phyloP scores from a whole-genome alignment of 2,888 invertebrate species.

The Limnephilus lunatus region DNA sequence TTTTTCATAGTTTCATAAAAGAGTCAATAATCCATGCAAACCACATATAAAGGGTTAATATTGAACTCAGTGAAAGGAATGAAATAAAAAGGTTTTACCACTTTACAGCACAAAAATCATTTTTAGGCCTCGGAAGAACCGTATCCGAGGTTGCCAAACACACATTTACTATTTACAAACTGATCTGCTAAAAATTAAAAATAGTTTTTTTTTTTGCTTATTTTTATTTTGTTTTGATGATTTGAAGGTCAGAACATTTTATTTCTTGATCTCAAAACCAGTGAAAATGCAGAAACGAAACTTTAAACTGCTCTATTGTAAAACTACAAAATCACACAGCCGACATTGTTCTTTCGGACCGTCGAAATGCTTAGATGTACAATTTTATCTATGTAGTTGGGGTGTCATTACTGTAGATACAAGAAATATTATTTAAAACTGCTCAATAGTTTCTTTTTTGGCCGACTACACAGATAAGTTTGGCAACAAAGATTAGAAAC shows the following conservation, averaged over 20 bases:
- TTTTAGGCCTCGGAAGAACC: not conserved
- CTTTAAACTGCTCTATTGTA: no score
- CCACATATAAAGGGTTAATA: no score
- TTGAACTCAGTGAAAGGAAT: not conserved
- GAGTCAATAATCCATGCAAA: no score
- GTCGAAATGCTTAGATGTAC: not conserved
- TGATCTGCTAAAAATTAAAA: no score
- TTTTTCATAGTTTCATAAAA: no score
- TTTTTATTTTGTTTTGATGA: no score
- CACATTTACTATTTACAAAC: not conserved
- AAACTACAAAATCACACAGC: no score
- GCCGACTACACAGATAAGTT: not conserved
- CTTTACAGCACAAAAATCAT: not conserved
- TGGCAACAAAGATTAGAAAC: not conserved
- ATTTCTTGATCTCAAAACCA: no score
- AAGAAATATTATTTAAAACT: not conserved
- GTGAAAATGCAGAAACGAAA: no score
- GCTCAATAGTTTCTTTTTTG: not conserved
- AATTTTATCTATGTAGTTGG: not conserved
- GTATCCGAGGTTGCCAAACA: not conserved
- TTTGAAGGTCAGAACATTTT: no score
- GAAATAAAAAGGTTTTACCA: not conserved
- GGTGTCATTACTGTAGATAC: not conserved
- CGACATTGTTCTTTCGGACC: no score
- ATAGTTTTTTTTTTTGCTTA: no score